Conservation (phyloP, 2,888 invertebrate genomes). For the Dendrolimus houi region DNA sequence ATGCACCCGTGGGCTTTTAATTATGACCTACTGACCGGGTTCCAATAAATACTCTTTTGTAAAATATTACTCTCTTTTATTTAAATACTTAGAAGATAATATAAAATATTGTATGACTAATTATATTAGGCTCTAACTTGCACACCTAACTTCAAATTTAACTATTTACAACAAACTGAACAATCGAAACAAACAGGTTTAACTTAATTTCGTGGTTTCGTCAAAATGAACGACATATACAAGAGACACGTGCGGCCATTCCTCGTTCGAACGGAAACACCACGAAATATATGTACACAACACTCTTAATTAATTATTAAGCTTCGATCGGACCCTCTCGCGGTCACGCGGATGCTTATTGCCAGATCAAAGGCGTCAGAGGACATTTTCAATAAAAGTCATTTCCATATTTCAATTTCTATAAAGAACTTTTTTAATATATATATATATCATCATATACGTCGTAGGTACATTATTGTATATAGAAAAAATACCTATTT, state of each 20-base stretch:
- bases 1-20: slow-evolving; percentile 14
- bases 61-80: slow-evolving; percentile 71
- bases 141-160: slow-evolving; percentile 18
- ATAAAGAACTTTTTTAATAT: slow-evolving; percentile 72
- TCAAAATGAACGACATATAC: not conserved
- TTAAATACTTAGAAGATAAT: slow-evolving; percentile 66
- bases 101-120: slow-evolving; percentile 66
- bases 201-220: not conserved
- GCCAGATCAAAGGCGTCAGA: slow-evolving; percentile 1
- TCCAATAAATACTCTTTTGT: slow-evolving; percentile 54
- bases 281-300: not conserved
- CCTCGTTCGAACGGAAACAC: not conserved
- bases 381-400: slow-evolving; percentile 62
- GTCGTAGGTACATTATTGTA: slow-evolving; percentile 72
- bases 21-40: slow-evolving; percentile 46
- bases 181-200: not conserved
- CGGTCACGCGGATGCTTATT: not conserved
- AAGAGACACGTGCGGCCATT: not conserved
- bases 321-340: not conserved
- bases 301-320: not conserved
- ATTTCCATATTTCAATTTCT: slow-evolving; percentile 65
- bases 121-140: slow-evolving; percentile 49
- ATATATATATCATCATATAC: slow-evolving; percentile 70
- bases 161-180: not conserved
- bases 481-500: slow-evolving; percentile 75